These are phyloP conservation scores for Pterocles burchelli DNA, from an alignment of 2,113 vertebrate species.

Conservation along the genomic window DNA sequence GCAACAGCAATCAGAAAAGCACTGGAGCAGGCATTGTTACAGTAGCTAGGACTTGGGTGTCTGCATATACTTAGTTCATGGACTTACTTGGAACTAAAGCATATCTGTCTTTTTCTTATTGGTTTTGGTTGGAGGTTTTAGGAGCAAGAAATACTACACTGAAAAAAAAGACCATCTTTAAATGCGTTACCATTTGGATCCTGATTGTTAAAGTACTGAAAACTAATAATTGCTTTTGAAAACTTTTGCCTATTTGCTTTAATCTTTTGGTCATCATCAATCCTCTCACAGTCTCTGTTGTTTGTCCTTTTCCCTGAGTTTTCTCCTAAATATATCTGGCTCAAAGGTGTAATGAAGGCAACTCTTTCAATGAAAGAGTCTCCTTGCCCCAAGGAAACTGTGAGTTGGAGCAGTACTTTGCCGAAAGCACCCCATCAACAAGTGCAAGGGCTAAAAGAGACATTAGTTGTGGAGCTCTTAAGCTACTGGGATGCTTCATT, in stretches of 20 bases:
- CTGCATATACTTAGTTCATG: not conserved
- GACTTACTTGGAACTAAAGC: not conserved
- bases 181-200: not conserved
- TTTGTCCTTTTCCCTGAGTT: not conserved
- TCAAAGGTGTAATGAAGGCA: not conserved
- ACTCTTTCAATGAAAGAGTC: not conserved
- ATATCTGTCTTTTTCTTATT: not conserved
- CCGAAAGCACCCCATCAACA: not conserved
- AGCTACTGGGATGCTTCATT: slow-evolving; percentile 25
- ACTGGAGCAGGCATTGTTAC: not conserved
- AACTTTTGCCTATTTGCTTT: not conserved
- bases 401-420: not conserved
- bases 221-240: not conserved
- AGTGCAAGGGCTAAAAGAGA: not conserved
- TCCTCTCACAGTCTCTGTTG: not conserved
- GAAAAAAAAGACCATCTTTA: not conserved
- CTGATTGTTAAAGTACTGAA: not conserved
- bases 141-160: not conserved
- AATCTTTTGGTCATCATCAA: not conserved
- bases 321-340: not conserved
- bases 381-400: not conserved
- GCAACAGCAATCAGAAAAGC: not conserved
- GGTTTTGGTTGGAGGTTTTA: not conserved
- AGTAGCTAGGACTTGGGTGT: not conserved
- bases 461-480: slow-evolving; percentile 14